Base-by-base conservation (phyloP, 2,797 vertebrate genomes). In the Calcarius lapponicus region DNA sequence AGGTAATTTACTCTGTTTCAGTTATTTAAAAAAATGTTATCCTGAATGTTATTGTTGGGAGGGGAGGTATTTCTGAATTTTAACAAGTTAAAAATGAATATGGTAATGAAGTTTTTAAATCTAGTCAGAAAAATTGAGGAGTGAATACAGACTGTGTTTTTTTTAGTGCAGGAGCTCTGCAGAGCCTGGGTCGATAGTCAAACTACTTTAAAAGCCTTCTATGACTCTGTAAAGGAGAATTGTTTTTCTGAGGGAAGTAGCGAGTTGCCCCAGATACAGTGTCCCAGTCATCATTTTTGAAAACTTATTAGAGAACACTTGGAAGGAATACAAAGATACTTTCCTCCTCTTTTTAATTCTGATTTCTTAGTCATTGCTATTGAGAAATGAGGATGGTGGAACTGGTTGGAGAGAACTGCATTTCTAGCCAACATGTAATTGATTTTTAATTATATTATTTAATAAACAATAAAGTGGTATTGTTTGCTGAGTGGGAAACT, bases 1-100 rank as follows among this genome's bases (percentile, higher is more conserved):
- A 99, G 99, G 99, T 99, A 97, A 98, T 96, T 88, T 61, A 11
- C 0, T 62, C 13, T 48, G 22, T 54, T 70, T n/a, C 11, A n/a
- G 0, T 60, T 72, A 40, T 51, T 1, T 12, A 28, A n/a, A 13
- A 75, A 17, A 79, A 70, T 17, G 10, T 54, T 75, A 38, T 8
- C 67, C 7, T 71, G 38, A 34, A 53, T 91, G 66, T 42, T 92
- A 20, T 1, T 72, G 22, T 9, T 51, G 21, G n/a, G 26, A 50
- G 11, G 17, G n/a, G 26, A 64, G 53, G 9, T 34, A 10, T 53
- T 85, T 60, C 24, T 18, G 8, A 58, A 75, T 71, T 88, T 74
- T 86, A 80, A 34, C 10, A 18, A 70, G n/a, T 42, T 58, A 42
- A 0, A 78, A 58, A 17, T 64, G 4, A 79, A 50, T 31, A 34